phyloP scores from a whole-genome alignment of 2,888 invertebrate genomes.

The Tortricodes alternella region DNA sequence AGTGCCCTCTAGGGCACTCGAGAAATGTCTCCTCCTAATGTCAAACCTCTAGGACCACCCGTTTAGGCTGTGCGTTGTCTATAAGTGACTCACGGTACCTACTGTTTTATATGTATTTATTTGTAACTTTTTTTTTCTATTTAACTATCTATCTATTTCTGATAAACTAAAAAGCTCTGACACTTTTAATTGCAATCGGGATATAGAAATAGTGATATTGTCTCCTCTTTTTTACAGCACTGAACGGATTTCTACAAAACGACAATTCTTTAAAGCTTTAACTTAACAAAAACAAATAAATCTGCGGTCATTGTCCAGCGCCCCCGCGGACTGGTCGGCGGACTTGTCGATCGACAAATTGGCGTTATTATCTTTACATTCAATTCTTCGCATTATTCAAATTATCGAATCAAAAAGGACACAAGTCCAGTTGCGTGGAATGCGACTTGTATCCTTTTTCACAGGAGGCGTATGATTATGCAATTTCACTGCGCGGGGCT shows the following conservation, averaged over 20 bases:
- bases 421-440: background rate
- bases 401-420: background rate
- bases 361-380: conserved; percentile 44
- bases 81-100: no score
- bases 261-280: background rate
- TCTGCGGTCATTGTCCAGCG: conserved; percentile 24
- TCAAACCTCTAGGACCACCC: no score
- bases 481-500: conserved; percentile 38
- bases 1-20: no score
- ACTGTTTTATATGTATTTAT: no score
- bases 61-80: no score
- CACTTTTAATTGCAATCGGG: no score
- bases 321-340: conserved; percentile 11
- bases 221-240: no score
- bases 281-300: background rate
- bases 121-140: no score
- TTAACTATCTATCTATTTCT: no score
- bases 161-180: no score
- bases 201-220: no score
- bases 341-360: conserved; percentile 42
- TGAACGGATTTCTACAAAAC: background rate
- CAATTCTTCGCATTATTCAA: conserved; percentile 32
- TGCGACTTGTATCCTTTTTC: background rate
- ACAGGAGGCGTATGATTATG: conserved; percentile 39
- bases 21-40: no score